phyloP scores from a whole-genome alignment of 2,797 vertebrate species.

The Poecilia picta region DNA sequence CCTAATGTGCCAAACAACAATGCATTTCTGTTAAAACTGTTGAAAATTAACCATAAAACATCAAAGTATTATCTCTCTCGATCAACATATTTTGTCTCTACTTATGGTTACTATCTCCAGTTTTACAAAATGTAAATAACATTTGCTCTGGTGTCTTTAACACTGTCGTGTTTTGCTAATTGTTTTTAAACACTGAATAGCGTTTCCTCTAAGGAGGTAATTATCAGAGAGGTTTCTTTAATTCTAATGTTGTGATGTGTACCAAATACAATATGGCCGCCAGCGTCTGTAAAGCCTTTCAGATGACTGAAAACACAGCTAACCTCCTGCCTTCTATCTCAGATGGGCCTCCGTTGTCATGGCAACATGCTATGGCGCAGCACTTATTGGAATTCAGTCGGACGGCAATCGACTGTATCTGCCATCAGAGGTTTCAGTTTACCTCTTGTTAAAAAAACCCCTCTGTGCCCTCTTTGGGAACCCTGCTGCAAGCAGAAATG shows the following conservation, averaged over 20 bases:
- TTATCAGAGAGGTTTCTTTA: neutral
- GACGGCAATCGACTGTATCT: constrained; percentile 82
- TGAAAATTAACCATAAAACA: neutral
- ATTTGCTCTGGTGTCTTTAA: neutral
- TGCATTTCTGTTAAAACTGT: constrained; percentile 10
- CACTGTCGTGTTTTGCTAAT: neutral
- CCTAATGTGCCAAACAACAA: neutral
- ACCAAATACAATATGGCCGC: constrained; percentile 71
- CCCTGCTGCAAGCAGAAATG: constrained; percentile 46
- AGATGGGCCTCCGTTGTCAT: constrained; percentile 92
- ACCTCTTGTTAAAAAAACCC: constrained; percentile 25
- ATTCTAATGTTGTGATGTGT: constrained; percentile 29
- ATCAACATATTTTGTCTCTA: constrained; percentile 8
- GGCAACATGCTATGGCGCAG: constrained; percentile 96
- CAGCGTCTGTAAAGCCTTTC: constrained; percentile 48
- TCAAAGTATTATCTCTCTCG: neutral
- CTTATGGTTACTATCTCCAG: neutral
- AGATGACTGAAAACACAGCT: constrained; percentile 69
- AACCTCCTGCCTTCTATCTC: constrained; percentile 69
- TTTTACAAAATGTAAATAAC: too few species aligned
- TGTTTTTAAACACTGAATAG: neutral
- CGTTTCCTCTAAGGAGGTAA: neutral
- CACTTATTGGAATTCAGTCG: constrained; percentile 88
- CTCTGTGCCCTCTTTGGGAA: constrained; percentile 58
- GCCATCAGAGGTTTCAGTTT: constrained; percentile 67